Evolutionary conservation across 2,113 vertebrate genomes (phyloP), one percentile per base, ranked within the genome.

Genomic region (Chaenogobius annularis): DNA sequence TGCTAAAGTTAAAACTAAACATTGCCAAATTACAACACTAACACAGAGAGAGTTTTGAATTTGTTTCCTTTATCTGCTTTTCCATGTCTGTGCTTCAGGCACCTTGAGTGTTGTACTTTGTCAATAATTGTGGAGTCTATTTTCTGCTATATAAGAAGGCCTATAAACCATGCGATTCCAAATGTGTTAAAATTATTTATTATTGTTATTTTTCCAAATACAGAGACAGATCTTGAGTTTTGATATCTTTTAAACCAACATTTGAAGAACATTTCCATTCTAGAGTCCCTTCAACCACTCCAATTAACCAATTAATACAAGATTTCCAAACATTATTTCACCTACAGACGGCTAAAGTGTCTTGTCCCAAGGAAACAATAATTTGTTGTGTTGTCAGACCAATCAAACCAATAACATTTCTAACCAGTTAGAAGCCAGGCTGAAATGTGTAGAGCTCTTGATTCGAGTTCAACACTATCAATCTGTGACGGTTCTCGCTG

Each of bases 1-100:
- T 44, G 69, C 46, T 79, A 81, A 63, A 54, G 72, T 48, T 80
- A 64, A 56, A 52, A 73, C 19, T 66, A 40, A 78, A 78, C 31
- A 26, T 31, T 4, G 26, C 26, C 15, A 35, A 37, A 62, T 62
- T 35, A 37, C 59, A 37, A 10, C 15, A 15, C 3, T 14, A 10
- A 35, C 26, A 35, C 58, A 35, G 58, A 15, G 14, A 19, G 58
- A 35, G 13, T 61, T 61, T 61, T 35, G 26, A 61, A 61, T 61
- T 35, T 10, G 58, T 61, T 63, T 63, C 43, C 61, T 40, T 40
- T 63, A 40, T 63, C 40, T n/a, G 61, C 17, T 40, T 17, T 43
- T 40, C 31, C 61, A n/a, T n/a, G 35, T 37, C 35, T 63, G 2
- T n/a, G 35, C 35, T 63, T n/a, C 8, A 5, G 31, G 31, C 61